Conservation (phyloP, 1,140 invertebrate species). For the Arctopsyche grandis region DNA sequence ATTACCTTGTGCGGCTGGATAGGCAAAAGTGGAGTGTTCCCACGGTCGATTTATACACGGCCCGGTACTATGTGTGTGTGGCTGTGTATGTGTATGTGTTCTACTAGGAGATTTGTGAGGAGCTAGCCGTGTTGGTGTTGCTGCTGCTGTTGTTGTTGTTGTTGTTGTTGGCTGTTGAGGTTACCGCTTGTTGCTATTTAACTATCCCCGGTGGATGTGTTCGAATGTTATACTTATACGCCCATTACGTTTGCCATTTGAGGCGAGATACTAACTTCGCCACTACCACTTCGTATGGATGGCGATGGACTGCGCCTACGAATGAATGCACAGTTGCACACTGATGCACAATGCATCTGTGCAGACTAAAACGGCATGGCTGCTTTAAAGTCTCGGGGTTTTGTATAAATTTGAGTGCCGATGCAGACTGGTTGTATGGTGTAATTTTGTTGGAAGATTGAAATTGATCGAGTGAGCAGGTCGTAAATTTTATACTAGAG, state of each 20-base stretch:
- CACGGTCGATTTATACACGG: constrained; percentile 52
- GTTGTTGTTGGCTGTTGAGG: constrained; percentile 31
- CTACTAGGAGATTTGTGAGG: constrained; percentile 32
- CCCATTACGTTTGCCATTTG: constrained; percentile 45
- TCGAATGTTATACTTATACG: constrained; percentile 43
- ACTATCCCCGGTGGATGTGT: constrained; percentile 39
- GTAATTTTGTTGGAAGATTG: too few species aligned
- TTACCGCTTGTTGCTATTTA: constrained; percentile 48
- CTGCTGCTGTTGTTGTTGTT: constrained; percentile 6
- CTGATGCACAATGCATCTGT: neutral
- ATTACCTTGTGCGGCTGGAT: constrained; percentile 30
- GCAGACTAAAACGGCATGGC: neutral
- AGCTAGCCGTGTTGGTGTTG: constrained; percentile 32
- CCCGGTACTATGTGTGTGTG: neutral
- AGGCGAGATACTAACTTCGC: constrained; percentile 18
- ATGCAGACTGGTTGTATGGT: too few species aligned
- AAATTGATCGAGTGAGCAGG: too few species aligned
- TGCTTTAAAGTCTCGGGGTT: neutral
- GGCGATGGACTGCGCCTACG: neutral
- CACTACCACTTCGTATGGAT: neutral
- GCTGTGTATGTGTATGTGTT: neutral
- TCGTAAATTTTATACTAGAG: too few species aligned
- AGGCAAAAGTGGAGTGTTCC: constrained; percentile 51
- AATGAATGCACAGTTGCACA: neutral
- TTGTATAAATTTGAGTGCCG: too few species aligned